A percentile compares a stretch with the other conserved stretches of the same genome.
Evolutionary conservation across 2,888 invertebrate species (phyloP).

Genomic region (Dryocosmus kuriphilus): DNA sequence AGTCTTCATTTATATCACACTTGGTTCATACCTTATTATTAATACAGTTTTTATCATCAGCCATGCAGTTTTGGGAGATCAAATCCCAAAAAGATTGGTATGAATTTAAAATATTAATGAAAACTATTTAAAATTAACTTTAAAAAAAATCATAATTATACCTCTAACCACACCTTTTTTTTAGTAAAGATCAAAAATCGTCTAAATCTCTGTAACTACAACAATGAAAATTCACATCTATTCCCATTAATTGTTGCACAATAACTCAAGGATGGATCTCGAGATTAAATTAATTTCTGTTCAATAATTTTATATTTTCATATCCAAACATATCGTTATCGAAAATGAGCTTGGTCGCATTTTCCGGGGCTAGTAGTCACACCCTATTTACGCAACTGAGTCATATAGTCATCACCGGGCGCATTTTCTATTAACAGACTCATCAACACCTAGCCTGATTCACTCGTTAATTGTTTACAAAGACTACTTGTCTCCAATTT

Average conservation of each 20-base stretch:
- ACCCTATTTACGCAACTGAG: constrained; percentile 67
- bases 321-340: neutral
- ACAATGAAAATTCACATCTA: neutral
- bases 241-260: constrained; percentile 27
- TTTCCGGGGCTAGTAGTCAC: constrained; percentile 44
- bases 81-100: constrained; percentile 82
- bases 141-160: neutral
- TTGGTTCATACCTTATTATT: constrained; percentile 84
- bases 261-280: constrained; percentile 36
- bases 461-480: constrained; percentile 14
- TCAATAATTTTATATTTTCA: constrained; percentile 35
- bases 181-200: neutral
- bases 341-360: neutral
- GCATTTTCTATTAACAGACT: constrained; percentile 64
- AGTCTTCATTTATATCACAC: constrained; percentile 84
- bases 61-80: constrained; percentile 80
- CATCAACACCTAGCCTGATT: constrained; percentile 64
- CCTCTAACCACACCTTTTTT: neutral
- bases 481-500: constrained; percentile 8
- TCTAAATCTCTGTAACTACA: neutral
- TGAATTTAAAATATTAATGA: too few relatives aligned
- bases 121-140: neutral
- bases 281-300: constrained; percentile 46
- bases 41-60: constrained; percentile 82
- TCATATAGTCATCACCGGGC: constrained; percentile 54